phyloP scores from a whole-genome alignment of 2,797 vertebrate species.

The Astyanax mexicanus region DNA sequence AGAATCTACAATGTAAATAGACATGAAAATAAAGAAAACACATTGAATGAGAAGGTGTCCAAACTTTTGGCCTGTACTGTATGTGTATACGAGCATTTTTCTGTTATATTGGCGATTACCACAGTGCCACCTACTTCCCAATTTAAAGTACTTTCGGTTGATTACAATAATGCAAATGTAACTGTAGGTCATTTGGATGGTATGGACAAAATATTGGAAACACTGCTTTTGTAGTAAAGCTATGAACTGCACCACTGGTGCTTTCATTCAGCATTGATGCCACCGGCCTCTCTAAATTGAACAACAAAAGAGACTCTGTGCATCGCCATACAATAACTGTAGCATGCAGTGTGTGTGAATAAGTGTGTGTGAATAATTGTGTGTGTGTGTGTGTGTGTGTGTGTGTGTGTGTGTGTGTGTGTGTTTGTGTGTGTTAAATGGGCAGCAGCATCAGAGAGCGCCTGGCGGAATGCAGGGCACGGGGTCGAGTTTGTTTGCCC shows the following conservation, averaged over 20 bases:
- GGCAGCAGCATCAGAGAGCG: conserved; percentile 22
- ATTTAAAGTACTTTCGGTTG: too few species aligned
- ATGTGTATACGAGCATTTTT: too few species aligned
- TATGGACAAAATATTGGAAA: not conserved
- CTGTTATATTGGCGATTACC: too few species aligned
- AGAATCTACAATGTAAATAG: too few species aligned
- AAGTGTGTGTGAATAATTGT: too few species aligned
- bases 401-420: conserved; percentile 2
- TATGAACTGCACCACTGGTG: not conserved
- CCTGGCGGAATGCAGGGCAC: conserved; percentile 39
- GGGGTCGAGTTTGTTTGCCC: conserved; percentile 76
- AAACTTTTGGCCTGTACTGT: too few species aligned
- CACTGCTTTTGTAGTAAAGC: not conserved
- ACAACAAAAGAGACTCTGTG: not conserved
- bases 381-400: not conserved
- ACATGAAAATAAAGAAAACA: too few species aligned
- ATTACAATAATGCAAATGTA: too few species aligned
- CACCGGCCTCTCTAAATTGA: not conserved
- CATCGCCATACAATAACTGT: not conserved
- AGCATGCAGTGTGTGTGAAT: not conserved
- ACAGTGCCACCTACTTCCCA: too few species aligned
- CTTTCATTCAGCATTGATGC: not conserved
- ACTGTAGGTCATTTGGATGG: not conserved
- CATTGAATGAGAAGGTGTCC: too few species aligned
- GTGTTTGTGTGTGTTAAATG: not conserved